Evolutionary conservation across 2,113 vertebrate genomes (phyloP), one percentile per base, ranked within the genome.

Genomic region (Echinops telfairi): DNA sequence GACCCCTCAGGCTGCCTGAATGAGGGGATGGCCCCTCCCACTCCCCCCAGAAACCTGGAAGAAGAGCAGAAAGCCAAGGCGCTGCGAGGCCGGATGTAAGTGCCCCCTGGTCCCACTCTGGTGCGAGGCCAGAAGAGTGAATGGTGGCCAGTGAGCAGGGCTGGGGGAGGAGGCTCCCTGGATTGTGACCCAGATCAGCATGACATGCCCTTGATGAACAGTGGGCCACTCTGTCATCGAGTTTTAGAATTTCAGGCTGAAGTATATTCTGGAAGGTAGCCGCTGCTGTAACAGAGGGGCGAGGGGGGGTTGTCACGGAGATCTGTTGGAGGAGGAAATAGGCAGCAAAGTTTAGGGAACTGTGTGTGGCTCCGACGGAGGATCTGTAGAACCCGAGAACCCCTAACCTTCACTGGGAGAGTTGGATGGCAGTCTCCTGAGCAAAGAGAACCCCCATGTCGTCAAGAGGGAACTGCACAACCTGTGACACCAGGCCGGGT

Each of bases 81-180:
- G n/a, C 98, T 99, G 97, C 98, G 99, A 93, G 99, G 99, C 94
- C 98, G 99, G 76, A 99, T 99, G 99, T 99, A 98, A 99, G 99
- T 98, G 83, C 2, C 22, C 68, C 40, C 2, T 53, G 19, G 58
- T 19, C 33, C 27, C 22, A 66, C 31, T 71, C 53, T 70, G 76
- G 68, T 73, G 20, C 53, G n/a, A 19, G 20, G 82, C n/a, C 31
- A 1, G 11, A 78, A 1, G 11, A 78, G 33, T 16, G 43, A 29
- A 71, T 53, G 62, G 6, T 64, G 57, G 57, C 12, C 19, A 58
- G 19, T 7, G 57, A 58, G 57, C 57, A 62, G 60, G 60, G 5
- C 60, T 62, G 60, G 60, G 25, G 38, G 33, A 62, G 76, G 14
- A 0, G n/a, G 22, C 43, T 83, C 73, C 2, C 23, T 86, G 73